A percentile compares a stretch with the other conserved stretches of the same genome.
Conservation (phyloP, 1,140 invertebrate genomes). For the Protaetia brevitarsis region DNA sequence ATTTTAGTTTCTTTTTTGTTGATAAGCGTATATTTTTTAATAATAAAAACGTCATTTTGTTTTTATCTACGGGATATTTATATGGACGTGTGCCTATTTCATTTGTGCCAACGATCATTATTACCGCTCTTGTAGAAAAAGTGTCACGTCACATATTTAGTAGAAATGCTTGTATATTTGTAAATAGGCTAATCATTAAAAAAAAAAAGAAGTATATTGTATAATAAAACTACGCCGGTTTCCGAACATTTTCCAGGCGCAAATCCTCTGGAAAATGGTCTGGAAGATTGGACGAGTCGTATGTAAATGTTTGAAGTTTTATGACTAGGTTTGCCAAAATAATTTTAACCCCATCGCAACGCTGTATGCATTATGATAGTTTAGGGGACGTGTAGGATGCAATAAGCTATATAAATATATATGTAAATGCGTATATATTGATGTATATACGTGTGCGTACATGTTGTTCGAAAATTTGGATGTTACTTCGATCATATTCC, state of each 20-base stretch:
- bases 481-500: background rate
- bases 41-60: too few species aligned
- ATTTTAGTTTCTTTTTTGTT: background rate
- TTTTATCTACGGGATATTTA: too few species aligned
- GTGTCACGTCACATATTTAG: slow-evolving; percentile 47
- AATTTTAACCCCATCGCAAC: slow-evolving; percentile 39
- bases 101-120: slow-evolving; percentile 35
- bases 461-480: slow-evolving; percentile 16
- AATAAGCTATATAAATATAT: slow-evolving; percentile 41
- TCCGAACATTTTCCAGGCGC: background rate
- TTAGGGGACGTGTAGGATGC: slow-evolving; percentile 42
- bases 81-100: slow-evolving; percentile 38
- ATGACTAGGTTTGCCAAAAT: slow-evolving; percentile 40
- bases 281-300: background rate
- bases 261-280: background rate
- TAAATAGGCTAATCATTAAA: slow-evolving; percentile 40
- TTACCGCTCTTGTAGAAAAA: slow-evolving; percentile 30
- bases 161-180: slow-evolving; percentile 46
- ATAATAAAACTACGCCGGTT: background rate
- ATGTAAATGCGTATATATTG: slow-evolving; percentile 24
- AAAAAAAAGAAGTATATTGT: background rate
- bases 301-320: slow-evolving; percentile 41
- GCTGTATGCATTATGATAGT: slow-evolving; percentile 35
- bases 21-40: too few species aligned
- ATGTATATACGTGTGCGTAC: slow-evolving; percentile 16